These are phyloP conservation scores for Aphidius colemani DNA, from an alignment of 2,888 invertebrate genomes.

Conservation along the genomic window DNA sequence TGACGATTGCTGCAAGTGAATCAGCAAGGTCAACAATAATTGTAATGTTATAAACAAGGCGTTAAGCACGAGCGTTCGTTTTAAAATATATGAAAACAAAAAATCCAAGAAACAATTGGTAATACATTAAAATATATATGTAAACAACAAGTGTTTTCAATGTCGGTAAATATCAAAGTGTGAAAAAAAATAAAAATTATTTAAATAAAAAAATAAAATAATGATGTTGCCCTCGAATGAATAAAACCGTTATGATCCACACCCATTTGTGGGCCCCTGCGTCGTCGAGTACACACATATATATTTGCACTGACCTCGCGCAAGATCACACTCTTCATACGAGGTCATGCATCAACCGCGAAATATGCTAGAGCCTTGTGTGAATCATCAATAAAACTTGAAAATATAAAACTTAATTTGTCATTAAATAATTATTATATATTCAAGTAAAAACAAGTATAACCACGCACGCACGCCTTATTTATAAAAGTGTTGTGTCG, in stretches of 20 bases:
- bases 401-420: neutral
- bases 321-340: conserved; percentile 32
- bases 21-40: too few species aligned
- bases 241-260: conserved; percentile 27
- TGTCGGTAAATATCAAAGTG: too few species aligned
- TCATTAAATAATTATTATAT: neutral
- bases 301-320: conserved; percentile 35
- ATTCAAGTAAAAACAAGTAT: too few species aligned
- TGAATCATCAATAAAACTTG: neutral
- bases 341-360: conserved; percentile 30
- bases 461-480: too few species aligned
- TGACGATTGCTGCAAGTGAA: too few species aligned
- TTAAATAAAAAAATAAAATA: conserved; percentile 8
- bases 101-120: too few species aligned
- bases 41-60: too few species aligned
- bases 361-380: conserved; percentile 22
- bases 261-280: conserved; percentile 27
- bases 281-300: conserved; percentile 28
- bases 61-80: too few species aligned
- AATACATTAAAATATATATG: too few species aligned
- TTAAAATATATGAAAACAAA: too few species aligned
- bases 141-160: too few species aligned
- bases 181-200: conserved; percentile 7
- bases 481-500: too few species aligned
- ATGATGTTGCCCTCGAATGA: conserved; percentile 28